Evolutionary conservation across 2,797 vertebrate species (phyloP).

Genomic region (Podargus strigoides): DNA sequence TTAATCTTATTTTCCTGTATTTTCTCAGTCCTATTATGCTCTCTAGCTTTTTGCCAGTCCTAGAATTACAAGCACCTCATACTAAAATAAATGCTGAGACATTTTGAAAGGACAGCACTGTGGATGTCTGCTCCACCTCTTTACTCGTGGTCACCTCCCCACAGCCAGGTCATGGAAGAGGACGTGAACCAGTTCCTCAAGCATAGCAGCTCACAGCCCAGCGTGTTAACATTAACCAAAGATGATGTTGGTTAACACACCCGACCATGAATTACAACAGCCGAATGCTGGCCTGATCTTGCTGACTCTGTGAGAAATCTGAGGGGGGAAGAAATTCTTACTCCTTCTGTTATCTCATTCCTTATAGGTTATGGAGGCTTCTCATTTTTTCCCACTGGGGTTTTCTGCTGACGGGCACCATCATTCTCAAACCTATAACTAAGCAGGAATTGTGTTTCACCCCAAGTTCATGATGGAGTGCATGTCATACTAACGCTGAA

Average conservation of each 20-base stretch:
- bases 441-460: neutral
- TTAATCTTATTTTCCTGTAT: neutral
- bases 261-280: fast-evolving
- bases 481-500: fast-evolving
- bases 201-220: neutral
- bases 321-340: neutral
- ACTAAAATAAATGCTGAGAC: neutral
- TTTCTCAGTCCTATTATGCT: neutral
- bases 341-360: neutral
- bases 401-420: neutral
- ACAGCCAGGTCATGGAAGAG: neutral
- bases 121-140: neutral
- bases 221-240: neutral
- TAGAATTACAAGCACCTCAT: neutral
- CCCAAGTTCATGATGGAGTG: fast-evolving
- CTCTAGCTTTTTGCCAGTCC: neutral
- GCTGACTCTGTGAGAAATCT: conserved; percentile 24
- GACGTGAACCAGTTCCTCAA: neutral
- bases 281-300: fast-evolving
- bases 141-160: neutral
- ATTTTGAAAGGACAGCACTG: neutral
- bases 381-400: neutral
- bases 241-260: neutral
- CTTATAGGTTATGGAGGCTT: neutral
- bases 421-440: neutral